These are phyloP conservation scores for Coturnix japonica DNA, from an alignment of 2,113 vertebrate genomes.

Conservation along the genomic window DNA sequence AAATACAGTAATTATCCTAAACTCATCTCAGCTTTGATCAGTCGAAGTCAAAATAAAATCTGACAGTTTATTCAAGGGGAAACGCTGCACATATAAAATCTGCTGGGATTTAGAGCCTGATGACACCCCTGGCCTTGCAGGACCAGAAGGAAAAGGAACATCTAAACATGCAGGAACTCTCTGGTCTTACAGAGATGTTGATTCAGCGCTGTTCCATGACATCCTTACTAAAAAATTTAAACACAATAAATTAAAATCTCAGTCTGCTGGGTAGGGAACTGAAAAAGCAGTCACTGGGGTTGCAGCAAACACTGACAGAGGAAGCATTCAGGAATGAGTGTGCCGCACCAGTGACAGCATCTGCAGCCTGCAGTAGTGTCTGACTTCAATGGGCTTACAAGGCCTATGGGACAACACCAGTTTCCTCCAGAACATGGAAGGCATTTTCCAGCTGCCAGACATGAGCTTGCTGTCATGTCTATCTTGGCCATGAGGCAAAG, in stretches of 20 bases:
- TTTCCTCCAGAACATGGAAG: background rate
- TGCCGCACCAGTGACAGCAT: background rate
- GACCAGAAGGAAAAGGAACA: background rate
- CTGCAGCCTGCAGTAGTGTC: background rate
- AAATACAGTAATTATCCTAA: constrained; percentile 48
- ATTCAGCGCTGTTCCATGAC: constrained; percentile 35
- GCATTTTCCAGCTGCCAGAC: background rate
- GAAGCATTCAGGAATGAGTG: constrained; percentile 39
- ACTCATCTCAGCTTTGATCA: constrained; percentile 45
- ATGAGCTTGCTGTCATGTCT: background rate
- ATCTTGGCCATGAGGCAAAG: background rate
- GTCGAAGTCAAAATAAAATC: constrained; percentile 33
- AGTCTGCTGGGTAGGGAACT: background rate
- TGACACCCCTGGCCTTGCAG: background rate
- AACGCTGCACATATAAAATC: background rate
- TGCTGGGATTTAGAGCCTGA: background rate
- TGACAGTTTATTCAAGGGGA: constrained; percentile 12
- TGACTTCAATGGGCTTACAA: background rate
- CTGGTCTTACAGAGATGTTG: background rate
- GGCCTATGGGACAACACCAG: background rate
- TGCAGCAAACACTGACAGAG: constrained; percentile 27
- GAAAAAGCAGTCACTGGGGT: constrained; percentile 19
- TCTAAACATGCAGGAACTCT: background rate
- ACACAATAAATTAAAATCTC: constrained; percentile 52
- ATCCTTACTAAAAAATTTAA: constrained; percentile 53